Conservation (phyloP, 2,888 invertebrate genomes). For the Homarus gammarus region DNA sequence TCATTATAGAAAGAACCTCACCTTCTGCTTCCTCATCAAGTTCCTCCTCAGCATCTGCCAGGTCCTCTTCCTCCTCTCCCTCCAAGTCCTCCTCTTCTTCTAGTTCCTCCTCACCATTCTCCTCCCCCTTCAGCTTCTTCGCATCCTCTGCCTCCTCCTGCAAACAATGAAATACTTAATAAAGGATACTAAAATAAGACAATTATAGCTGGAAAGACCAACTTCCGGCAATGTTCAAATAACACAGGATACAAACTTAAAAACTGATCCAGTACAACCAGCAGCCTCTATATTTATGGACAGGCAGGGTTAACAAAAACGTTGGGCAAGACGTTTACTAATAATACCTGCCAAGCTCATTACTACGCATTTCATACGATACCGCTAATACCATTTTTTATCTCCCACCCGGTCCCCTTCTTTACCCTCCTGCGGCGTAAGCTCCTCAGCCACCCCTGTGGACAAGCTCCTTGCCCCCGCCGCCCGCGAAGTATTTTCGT, state of each 20-base stretch:
- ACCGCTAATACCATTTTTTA: no score
- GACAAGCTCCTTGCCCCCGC: slow-evolving; percentile 17
- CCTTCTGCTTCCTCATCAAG: slow-evolving; percentile 66
- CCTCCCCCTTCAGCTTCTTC: slow-evolving; percentile 69
- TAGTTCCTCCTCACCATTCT: slow-evolving; percentile 67
- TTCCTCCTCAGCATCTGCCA: slow-evolving; percentile 63
- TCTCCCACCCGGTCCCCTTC: background rate
- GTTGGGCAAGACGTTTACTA: no score
- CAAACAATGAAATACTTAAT: background rate
- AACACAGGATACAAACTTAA: no score
- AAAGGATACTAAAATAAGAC: no score
- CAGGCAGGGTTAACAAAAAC: no score
- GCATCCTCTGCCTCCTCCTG: slow-evolving; percentile 63
- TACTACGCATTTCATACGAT: no score
- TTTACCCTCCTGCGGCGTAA: background rate
- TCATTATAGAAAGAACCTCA: background rate
- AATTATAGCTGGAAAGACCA: no score
- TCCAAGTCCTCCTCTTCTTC: slow-evolving; percentile 66
- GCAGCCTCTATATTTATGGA: no score
- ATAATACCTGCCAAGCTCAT: no score
- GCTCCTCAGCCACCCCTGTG: background rate
- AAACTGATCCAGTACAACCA: no score
- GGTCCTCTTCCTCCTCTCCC: slow-evolving; percentile 60
- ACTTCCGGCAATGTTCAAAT: no score
- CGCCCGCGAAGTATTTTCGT: slow-evolving; percentile 64